These are phyloP conservation scores for Rachycentron canadum DNA, from an alignment of 2,797 vertebrate species.

Conservation along the genomic window DNA sequence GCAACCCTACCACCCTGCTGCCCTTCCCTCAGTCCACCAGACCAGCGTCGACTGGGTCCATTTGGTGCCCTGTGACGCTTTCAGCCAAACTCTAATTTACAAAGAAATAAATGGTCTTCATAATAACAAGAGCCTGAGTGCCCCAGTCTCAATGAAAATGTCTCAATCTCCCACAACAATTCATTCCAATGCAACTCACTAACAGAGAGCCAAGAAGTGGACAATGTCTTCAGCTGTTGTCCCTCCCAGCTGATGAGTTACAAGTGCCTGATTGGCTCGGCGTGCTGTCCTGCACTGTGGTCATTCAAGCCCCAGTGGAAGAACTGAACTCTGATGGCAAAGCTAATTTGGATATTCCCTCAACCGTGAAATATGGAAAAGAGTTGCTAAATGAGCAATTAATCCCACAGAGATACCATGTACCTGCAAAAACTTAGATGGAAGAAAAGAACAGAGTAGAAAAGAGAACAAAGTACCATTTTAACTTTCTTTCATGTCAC, in stretches of 20 bases:
- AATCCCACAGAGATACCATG: conserved; percentile 81
- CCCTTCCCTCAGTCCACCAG: conserved; percentile 76
- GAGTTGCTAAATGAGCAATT: conserved; percentile 86
- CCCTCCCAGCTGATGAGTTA: conserved; percentile 57
- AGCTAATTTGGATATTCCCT: conserved; percentile 84
- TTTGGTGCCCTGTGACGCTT: conserved; percentile 85
- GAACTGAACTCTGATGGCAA: conserved; percentile 80
- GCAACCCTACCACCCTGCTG: conserved; percentile 62
- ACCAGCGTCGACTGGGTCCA: conserved; percentile 81
- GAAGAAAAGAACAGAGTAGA: conserved; percentile 55
- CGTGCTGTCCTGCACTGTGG: conserved; percentile 67
- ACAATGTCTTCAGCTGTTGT: conserved; percentile 41
- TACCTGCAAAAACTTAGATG: conserved; percentile 75
- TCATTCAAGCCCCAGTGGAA: conserved; percentile 75
- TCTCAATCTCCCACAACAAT: conserved; percentile 57
- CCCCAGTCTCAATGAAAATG: conserved; percentile 61
- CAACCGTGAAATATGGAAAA: conserved; percentile 83
- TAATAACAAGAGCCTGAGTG: conserved; percentile 73
- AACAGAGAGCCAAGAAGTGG: conserved; percentile 44
- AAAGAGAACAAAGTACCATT: conserved; percentile 54
- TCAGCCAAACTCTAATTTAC: conserved; percentile 85
- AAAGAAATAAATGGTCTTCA: conserved; percentile 81
- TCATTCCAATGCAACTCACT: conserved; percentile 36
- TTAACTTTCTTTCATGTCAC: conserved; percentile 52
- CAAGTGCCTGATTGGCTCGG: conserved; percentile 61